phyloP scores from a whole-genome alignment of 2,113 vertebrate genomes.

The Coptodon rendalli region DNA sequence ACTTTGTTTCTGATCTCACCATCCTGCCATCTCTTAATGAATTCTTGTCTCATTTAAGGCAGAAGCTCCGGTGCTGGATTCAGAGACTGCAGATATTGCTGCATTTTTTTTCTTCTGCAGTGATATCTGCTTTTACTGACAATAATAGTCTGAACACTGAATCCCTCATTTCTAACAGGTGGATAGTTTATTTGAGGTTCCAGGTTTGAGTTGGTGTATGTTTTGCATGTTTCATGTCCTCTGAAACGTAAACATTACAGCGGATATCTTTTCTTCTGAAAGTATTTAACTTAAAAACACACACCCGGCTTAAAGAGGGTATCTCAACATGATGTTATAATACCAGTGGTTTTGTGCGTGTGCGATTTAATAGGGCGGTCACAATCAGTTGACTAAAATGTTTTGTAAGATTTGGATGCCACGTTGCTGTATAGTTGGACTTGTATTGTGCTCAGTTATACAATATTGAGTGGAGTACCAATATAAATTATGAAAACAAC shows the following conservation, averaged over 20 bases:
- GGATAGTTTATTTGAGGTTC: not conserved
- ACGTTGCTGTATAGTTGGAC: not conserved
- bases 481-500: slow-evolving; percentile 27
- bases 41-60: not conserved
- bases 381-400: not conserved
- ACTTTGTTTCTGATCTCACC: not conserved
- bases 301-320: not conserved
- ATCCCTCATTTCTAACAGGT: not conserved
- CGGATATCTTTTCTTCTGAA: not conserved
- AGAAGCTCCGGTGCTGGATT: not conserved
- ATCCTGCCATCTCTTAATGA: not conserved
- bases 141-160: not conserved
- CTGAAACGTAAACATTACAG: not conserved
- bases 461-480: not conserved
- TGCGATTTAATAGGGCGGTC: not conserved
- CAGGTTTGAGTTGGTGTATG: not conserved
- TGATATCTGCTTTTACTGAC: not conserved
- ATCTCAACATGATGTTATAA: not conserved
- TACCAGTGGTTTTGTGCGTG: not conserved
- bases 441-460: not conserved
- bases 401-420: not conserved
- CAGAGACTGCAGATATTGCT: not conserved
- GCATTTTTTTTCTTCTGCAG: not conserved
- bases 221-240: not conserved
- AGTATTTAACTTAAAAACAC: not conserved